Evolutionary conservation across 1,140 invertebrate genomes (phyloP), one percentile per base, ranked within the genome.

Genomic region (Probaryconus sp.): DNA sequence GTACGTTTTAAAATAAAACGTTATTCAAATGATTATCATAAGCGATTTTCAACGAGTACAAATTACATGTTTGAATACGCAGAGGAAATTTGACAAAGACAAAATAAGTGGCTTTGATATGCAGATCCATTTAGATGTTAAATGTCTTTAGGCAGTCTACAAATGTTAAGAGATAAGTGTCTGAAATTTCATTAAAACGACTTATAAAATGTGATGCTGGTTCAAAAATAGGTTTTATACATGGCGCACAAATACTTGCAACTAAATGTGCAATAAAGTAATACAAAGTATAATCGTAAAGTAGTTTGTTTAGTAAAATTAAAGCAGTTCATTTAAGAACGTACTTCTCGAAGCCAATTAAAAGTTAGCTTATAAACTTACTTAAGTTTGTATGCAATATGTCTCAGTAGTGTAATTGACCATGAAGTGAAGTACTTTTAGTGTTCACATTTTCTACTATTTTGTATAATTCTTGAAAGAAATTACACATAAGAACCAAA

Each of bases 341-440:
- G 13, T 65, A 72, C 51, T 71, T 64, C 51, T 55, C 45, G 30
- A 53, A 72, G 45, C 69, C 69, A 72, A 72, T 72, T 72, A 72
- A 65, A 72, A 72, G 69, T 72, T 72, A 31, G 51, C 31, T 72
- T 37, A 72, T 65, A 65, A 72, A 72, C 60, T 72, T 72, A 51
- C 35, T 42, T 64, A 42, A 63, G 58, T 64, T 64, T 63, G 60
- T 63, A 65, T 65, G 60, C 43, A 72, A 72, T 72, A 72, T 72
- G 69, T 72, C 60, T 71, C 42, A 58, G 58, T 33, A 58, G 51
- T 72, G 51, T 65, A 72, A 65, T 72, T 63, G 58, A 72, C 35
- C 68, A 58, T 45, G 58, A 72, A 65, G 40, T 71, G 24, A 63
- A 61, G 40, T 58, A 61, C 60, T 56, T 63, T 64, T 58, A 35